These are phyloP conservation scores for Euphysa ruthae DNA, from an alignment of 30 jellyfish, hydroid and myxozoan species.

Conservation along the genomic window DNA sequence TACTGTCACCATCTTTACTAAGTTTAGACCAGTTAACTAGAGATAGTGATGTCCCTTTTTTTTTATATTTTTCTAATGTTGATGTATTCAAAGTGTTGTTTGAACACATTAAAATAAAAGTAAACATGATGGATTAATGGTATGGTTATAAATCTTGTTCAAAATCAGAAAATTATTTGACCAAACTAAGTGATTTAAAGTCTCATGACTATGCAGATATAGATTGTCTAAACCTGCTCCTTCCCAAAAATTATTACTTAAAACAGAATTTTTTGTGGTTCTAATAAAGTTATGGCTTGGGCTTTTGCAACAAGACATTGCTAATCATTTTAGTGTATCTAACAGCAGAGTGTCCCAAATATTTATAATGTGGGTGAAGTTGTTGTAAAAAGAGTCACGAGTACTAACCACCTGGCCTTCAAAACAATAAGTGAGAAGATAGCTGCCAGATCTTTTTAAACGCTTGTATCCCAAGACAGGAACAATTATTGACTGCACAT, in stretches of 20 bases:
- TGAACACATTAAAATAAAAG: not conserved
- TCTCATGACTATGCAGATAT: not conserved
- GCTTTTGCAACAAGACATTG: not conserved
- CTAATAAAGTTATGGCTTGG: not conserved
- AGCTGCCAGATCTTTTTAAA: slow-evolving; percentile 39
- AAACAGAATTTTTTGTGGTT: slow-evolving; percentile 5
- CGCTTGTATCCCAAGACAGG: slow-evolving; percentile 39
- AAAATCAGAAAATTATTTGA: not conserved
- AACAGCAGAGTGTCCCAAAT: not conserved
- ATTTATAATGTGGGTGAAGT: slow-evolving; percentile 41
- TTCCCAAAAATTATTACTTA: not conserved
- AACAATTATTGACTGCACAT: slow-evolving; percentile 45
- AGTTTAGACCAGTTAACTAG: too few relatives aligned
- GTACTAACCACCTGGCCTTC: slow-evolving; percentile 59
- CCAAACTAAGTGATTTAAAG: not conserved
- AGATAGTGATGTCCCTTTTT: not conserved
- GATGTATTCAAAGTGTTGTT: not conserved
- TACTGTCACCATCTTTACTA: too few relatives aligned
- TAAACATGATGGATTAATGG: not conserved
- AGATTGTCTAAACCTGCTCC: slow-evolving; percentile 3
- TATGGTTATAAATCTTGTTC: not conserved
- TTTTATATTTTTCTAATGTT: not conserved
- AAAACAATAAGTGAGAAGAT: slow-evolving; percentile 18
- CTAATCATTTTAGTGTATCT: not conserved
- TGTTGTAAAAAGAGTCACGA: slow-evolving; percentile 33